Conservation (phyloP, 2,113 vertebrate genomes). For the Mystacornis crossleyi region DNA sequence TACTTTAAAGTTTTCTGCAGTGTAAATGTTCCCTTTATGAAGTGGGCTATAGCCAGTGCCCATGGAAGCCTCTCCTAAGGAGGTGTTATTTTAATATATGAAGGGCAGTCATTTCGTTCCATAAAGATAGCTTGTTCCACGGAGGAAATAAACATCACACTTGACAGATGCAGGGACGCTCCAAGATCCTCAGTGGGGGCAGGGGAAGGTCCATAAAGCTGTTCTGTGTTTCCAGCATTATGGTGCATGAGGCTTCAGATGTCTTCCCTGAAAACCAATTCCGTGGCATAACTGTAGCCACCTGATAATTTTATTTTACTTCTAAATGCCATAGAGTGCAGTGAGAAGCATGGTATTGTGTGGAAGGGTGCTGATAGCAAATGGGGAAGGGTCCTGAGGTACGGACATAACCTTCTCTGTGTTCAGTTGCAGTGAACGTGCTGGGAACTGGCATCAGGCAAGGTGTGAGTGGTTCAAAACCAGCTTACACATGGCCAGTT, state of each 20-base stretch:
- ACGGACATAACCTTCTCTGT: neutral
- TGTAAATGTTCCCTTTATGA: constrained; percentile 75
- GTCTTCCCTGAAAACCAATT: constrained; percentile 38
- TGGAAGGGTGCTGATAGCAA: neutral
- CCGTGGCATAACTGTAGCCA: constrained; percentile 33
- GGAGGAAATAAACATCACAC: constrained; percentile 64
- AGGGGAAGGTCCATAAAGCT: constrained; percentile 35
- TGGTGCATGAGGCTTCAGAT: neutral
- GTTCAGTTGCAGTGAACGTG: neutral
- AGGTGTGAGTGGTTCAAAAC: neutral
- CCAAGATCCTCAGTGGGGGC: constrained; percentile 50
- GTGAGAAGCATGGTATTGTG: neutral
- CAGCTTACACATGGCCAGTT: neutral
- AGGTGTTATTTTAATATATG: constrained; percentile 81
- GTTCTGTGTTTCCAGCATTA: constrained; percentile 51
- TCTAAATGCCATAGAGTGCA: neutral
- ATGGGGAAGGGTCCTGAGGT: neutral
- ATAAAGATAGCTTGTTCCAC: constrained; percentile 78
- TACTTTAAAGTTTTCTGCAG: constrained; percentile 56
- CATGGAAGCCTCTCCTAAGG: constrained; percentile 68
- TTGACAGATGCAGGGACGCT: constrained; percentile 73
- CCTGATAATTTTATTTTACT: constrained; percentile 58
- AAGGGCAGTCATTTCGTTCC: constrained; percentile 73
- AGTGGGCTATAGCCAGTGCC: constrained; percentile 33
- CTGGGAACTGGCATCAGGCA: neutral